Percentiles rank a stretch among this genome's conserved stretches.
phyloP scores from a whole-genome alignment of 1,140 invertebrate genomes.

The Temnothorax longispinosus region DNA sequence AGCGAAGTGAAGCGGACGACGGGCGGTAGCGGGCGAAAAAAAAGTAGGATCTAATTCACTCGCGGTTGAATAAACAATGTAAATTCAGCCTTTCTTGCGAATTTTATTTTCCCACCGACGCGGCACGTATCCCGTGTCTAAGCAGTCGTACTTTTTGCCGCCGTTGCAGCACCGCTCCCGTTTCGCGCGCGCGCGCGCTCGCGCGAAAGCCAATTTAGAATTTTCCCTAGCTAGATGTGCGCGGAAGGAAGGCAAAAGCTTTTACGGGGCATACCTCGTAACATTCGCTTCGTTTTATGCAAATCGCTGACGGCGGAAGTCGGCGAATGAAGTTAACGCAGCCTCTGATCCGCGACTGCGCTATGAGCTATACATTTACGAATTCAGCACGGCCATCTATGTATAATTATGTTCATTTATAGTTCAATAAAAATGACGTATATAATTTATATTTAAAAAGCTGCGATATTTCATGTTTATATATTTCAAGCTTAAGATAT shows the following conservation, averaged over 20 bases:
- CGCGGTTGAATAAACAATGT: slow-evolving; percentile 53
- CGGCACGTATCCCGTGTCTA: slow-evolving; percentile 7
- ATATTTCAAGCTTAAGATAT: neutral
- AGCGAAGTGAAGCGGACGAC: neutral
- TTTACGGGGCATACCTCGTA: slow-evolving; percentile 9
- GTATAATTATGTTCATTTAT: neutral
- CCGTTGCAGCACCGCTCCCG: neutral
- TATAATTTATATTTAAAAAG: neutral
- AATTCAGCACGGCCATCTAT: neutral
- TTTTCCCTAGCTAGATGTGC: slow-evolving; percentile 29
- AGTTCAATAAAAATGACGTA: neutral
- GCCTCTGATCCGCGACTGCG: neutral
- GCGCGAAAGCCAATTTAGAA: slow-evolving; percentile 34
- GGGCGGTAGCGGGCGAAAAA: neutral
- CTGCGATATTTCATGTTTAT: neutral
- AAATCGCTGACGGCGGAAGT: slow-evolving; percentile 35
- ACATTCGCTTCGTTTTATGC: slow-evolving; percentile 46
- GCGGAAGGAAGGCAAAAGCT: neutral
- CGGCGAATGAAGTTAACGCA: slow-evolving; percentile 22
- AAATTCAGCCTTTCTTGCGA: slow-evolving; percentile 48
- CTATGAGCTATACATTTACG: neutral
- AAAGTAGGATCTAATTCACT: slow-evolving; percentile 43
- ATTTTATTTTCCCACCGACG: slow-evolving; percentile 42
- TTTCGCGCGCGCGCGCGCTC: neutral
- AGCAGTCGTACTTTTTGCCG: slow-evolving; percentile 46